Percentiles rank a stretch among this genome's conserved stretches.
Conservation (phyloP, 2,888 invertebrate species). For the Nasonovia ribisnigri region DNA sequence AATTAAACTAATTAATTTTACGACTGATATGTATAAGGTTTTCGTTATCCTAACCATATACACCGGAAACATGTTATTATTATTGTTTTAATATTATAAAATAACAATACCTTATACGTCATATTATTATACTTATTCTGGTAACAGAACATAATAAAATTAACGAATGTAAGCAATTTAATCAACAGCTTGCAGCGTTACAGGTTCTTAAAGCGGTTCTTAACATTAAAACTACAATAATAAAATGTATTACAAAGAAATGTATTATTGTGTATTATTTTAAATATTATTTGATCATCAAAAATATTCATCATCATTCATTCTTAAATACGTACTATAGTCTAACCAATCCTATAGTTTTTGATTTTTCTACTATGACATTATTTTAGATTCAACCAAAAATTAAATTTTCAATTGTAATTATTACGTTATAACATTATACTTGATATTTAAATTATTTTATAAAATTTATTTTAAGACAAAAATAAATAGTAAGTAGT, state of each 20-base stretch:
- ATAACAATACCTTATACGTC: not conserved
- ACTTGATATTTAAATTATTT: not conserved
- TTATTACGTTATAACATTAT: not conserved
- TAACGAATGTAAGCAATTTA: not conserved
- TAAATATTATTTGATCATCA: not conserved
- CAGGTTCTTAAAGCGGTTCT: not conserved
- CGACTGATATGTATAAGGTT: not conserved
- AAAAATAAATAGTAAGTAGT: not conserved
- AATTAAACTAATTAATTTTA: not conserved
- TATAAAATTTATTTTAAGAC: not conserved
- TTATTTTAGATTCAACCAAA: not conserved
- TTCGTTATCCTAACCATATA: not conserved
- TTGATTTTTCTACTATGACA: not conserved
- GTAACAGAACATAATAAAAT: not conserved
- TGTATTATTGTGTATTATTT: not conserved
- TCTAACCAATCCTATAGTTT: not conserved
- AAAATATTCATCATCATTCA: not conserved
- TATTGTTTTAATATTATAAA: not conserved
- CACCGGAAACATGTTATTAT: not conserved
- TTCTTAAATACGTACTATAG: not conserved
- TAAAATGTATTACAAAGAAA: not conserved
- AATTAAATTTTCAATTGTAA: not conserved
- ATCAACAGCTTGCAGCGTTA: constrained; percentile 55
- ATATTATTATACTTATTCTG: not conserved
- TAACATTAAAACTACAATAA: not conserved